Conservation (phyloP, 2,888 invertebrate genomes). For the Melipona bicolor region DNA sequence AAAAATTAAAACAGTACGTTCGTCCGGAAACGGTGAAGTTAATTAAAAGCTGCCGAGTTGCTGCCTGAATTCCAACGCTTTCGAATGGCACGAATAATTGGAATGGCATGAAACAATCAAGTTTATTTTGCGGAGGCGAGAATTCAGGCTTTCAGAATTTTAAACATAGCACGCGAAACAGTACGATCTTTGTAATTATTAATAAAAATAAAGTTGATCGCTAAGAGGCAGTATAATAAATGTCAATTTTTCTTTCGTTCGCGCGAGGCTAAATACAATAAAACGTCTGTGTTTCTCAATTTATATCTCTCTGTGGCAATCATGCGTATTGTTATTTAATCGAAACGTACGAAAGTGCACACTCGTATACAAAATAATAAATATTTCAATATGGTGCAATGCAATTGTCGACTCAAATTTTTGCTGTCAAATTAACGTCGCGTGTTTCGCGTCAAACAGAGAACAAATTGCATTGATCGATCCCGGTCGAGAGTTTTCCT, state of each 20-base stretch:
- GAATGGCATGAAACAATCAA: neutral
- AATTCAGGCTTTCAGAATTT: neutral
- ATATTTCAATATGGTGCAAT: neutral
- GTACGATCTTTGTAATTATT: neutral
- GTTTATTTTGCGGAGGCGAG: neutral
- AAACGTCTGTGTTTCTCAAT: too few relatives aligned
- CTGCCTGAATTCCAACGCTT: conserved; percentile 10
- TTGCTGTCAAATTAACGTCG: neutral
- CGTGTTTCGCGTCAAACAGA: neutral
- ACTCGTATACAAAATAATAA: neutral
- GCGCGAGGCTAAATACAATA: too few relatives aligned
- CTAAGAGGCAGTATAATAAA: neutral
- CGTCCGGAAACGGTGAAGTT: neutral
- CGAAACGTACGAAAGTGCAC: neutral
- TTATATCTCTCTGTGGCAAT: too few relatives aligned
- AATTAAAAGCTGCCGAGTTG: conserved; percentile 8
- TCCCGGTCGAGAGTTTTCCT: neutral
- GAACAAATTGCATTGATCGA: conserved; percentile 15
- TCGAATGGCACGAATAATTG: neutral
- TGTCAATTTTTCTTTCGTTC: neutral
- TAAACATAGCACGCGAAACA: neutral
- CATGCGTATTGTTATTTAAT: neutral
- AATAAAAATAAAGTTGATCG: neutral
- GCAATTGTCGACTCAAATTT: neutral
- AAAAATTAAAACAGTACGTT: conserved; percentile 4